Percentiles rank a stretch among this genome's conserved stretches.
phyloP scores from a whole-genome alignment of 2,113 vertebrate genomes.

The Acinonyx jubatus region DNA sequence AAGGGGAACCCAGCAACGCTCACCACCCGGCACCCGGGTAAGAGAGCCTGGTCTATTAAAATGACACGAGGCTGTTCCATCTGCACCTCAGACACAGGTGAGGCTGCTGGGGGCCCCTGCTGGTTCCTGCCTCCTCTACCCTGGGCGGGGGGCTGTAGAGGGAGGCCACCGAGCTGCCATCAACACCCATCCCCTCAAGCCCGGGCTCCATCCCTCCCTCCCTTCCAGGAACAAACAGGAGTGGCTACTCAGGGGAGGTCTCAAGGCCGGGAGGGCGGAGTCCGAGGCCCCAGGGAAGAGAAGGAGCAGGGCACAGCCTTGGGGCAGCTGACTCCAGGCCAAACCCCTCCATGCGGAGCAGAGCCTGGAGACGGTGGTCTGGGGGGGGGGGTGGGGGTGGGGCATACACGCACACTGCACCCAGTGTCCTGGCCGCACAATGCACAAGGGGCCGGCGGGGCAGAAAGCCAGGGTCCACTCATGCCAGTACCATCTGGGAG shows the following conservation, averaged over 20 bases:
- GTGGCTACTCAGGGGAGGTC: neutral
- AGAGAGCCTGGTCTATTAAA: neutral
- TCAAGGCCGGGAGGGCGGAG: neutral
- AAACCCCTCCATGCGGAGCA: constrained; percentile 4
- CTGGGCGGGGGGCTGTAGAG: neutral
- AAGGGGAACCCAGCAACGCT: neutral
- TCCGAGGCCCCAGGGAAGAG: neutral
- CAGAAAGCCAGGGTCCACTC: constrained; percentile 77
- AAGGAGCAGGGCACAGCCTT: neutral
- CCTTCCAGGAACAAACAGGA: neutral
- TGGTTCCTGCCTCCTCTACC: neutral
- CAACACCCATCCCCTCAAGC: neutral
- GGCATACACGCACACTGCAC: constrained; percentile 54
- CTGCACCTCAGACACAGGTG: neutral
- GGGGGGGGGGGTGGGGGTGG: neutral
- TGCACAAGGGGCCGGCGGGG: constrained; percentile 72
- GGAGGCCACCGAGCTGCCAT: neutral
- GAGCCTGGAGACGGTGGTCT: constrained; percentile 15
- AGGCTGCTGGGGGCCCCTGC: neutral
- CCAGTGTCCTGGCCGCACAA: constrained; percentile 69
- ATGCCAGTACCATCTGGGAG: constrained; percentile 76
- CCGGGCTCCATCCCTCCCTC: neutral
- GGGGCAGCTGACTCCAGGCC: neutral
- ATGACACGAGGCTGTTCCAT: neutral
- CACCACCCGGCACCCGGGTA: rapidly evolving